A percentile compares a stretch with the other conserved stretches of the same genome.
These are phyloP conservation scores for Baccha elongata DNA, from an alignment of 2,888 invertebrate genomes.

Conservation along the genomic window DNA sequence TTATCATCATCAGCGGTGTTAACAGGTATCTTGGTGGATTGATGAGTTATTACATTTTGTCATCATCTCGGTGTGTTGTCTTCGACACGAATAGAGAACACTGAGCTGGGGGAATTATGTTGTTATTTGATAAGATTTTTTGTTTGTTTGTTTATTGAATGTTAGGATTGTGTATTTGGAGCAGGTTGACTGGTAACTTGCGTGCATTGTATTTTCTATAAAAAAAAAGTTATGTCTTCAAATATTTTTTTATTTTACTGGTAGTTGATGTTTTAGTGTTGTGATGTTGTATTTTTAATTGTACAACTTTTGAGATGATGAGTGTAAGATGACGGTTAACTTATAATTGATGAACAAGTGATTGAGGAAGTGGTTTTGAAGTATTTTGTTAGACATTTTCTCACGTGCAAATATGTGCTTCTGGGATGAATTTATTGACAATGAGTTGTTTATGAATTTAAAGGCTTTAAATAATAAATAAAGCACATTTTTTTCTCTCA, in stretches of 20 bases:
- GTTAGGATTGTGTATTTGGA: constrained; percentile 41
- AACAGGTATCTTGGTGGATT: constrained; percentile 61
- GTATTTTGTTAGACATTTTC: background rate
- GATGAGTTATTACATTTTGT: constrained; percentile 69
- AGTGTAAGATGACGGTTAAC: constrained; percentile 40
- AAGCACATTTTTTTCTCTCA: too few species aligned
- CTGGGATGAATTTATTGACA: background rate
- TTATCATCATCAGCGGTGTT: constrained; percentile 33
- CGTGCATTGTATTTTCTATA: constrained; percentile 53
- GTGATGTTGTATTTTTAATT: constrained; percentile 44
- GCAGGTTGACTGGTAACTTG: constrained; percentile 30
- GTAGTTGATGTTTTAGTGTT: background rate
- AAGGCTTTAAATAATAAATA: too few species aligned
- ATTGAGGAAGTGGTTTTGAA: constrained; percentile 24
- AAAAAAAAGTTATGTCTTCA: constrained; percentile 8
- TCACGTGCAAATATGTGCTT: background rate
- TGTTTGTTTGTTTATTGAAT: constrained; percentile 48
- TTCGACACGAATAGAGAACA: constrained; percentile 13
- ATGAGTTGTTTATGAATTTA: too few species aligned
- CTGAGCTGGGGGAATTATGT: constrained; percentile 3
- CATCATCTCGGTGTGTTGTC: constrained; percentile 46
- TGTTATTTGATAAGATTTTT: constrained; percentile 55
- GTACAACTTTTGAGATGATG: constrained; percentile 40
- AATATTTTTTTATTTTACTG: background rate
- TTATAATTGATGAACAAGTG: constrained; percentile 51